These are phyloP conservation scores for Lordiphosa fenestrarum DNA, from an alignment of 2,888 invertebrate species.

Conservation along the genomic window DNA sequence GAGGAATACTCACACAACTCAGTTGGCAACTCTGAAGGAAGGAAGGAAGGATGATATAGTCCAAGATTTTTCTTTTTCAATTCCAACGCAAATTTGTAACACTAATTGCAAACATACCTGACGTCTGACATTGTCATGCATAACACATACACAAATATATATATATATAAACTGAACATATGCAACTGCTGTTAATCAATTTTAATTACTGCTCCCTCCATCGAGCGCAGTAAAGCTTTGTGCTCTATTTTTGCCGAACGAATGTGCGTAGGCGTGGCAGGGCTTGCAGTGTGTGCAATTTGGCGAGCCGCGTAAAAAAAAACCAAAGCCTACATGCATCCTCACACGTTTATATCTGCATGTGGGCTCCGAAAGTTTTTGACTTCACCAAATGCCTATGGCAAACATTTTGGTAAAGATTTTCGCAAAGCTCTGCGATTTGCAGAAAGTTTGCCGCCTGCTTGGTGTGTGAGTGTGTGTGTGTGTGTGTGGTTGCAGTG, in stretches of 20 bases:
- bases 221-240: background rate
- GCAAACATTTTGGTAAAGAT: slow-evolving; percentile 74
- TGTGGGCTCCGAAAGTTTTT: slow-evolving; percentile 49
- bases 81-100: too few relatives aligned
- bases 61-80: too few relatives aligned
- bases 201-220: slow-evolving; percentile 43
- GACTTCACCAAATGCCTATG: slow-evolving; percentile 57
- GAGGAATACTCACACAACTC: too few relatives aligned
- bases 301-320: slow-evolving; percentile 47
- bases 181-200: slow-evolving; percentile 43
- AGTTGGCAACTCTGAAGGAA: too few relatives aligned
- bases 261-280: slow-evolving; percentile 6
- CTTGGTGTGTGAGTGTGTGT: slow-evolving; percentile 6
- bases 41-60: too few relatives aligned
- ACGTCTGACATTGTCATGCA: too few relatives aligned
- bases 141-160: too few relatives aligned
- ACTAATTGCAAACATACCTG: too few relatives aligned
- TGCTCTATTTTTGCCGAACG: background rate
- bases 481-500: slow-evolving; percentile 53
- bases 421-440: slow-evolving; percentile 69
- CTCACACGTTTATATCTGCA: slow-evolving; percentile 15
- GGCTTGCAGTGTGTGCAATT: slow-evolving; percentile 48
- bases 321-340: slow-evolving; percentile 56
- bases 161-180: too few relatives aligned
- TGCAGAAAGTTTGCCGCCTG: slow-evolving; percentile 62